phyloP scores from a whole-genome alignment of 2,113 vertebrate genomes.

The Clinocottus analis region DNA sequence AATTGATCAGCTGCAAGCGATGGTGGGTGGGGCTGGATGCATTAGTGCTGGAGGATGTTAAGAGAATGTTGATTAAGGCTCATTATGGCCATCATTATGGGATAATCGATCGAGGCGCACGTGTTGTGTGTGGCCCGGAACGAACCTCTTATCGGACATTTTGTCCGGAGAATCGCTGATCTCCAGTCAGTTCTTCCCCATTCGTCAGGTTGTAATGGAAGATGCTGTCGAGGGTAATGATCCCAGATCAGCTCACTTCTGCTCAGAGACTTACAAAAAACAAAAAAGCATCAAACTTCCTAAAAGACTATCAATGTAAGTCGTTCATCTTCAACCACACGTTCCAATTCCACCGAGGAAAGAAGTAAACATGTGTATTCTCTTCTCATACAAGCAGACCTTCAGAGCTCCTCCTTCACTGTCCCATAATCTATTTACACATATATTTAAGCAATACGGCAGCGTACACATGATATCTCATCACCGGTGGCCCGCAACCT shows the following conservation, averaged over 20 bases:
- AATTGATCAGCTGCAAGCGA: constrained; percentile 76
- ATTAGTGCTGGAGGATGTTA: constrained; percentile 73
- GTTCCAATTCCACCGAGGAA: constrained; percentile 10
- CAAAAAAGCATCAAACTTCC: constrained; percentile 21
- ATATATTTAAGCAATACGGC: constrained; percentile 47
- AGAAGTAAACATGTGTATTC: constrained; percentile 37
- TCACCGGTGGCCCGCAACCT: constrained; percentile 48
- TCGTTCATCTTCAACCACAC: constrained; percentile 15
- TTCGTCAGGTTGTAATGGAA: constrained; percentile 33
- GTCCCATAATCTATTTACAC: constrained; percentile 34
- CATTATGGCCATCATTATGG: constrained; percentile 63
- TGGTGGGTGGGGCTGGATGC: constrained; percentile 69
- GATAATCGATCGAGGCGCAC: constrained; percentile 60
- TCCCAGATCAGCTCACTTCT: constrained; percentile 28
- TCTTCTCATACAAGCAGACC: constrained; percentile 8
- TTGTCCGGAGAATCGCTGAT: constrained; percentile 41
- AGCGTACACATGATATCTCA: constrained; percentile 28
- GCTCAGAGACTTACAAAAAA: constrained; percentile 25
- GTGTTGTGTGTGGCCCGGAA: constrained; percentile 30
- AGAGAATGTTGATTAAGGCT: constrained; percentile 78
- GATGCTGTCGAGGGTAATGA: constrained; percentile 27
- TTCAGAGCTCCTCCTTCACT: constrained; percentile 24
- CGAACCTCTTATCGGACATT: constrained; percentile 45
- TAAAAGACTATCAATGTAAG: constrained; percentile 33
- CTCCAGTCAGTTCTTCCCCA: constrained; percentile 17